These are phyloP conservation scores for Sitobion miscanthi DNA, from an alignment of 1,140 invertebrate species.

Conservation along the genomic window DNA sequence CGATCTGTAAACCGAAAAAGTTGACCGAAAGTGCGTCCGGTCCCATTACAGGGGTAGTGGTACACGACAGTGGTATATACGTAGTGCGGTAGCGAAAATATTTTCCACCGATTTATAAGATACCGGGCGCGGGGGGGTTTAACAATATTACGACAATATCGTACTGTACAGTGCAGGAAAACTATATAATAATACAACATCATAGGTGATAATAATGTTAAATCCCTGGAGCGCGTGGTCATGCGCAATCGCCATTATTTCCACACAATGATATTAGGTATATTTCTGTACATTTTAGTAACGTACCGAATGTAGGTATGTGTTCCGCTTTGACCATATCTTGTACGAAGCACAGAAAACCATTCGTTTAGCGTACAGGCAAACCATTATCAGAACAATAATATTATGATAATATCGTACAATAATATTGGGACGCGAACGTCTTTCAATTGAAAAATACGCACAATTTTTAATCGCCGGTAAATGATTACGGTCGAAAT, in stretches of 20 bases:
- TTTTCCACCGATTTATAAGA: slow-evolving; percentile 45
- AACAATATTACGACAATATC: neutral
- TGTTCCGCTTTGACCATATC: too few relatives aligned
- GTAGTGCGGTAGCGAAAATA: neutral
- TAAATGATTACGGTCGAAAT: neutral
- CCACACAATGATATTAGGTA: too few relatives aligned
- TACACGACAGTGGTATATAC: neutral
- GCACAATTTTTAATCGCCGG: neutral
- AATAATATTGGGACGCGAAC: neutral
- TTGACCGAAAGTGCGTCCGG: slow-evolving; percentile 16
- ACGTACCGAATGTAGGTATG: neutral
- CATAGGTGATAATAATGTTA: neutral
- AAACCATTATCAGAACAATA: too few relatives aligned
- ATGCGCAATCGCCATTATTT: too few relatives aligned
- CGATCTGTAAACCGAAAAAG: slow-evolving; percentile 49
- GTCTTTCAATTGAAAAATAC: neutral
- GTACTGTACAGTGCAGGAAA: neutral
- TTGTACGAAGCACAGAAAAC: too few relatives aligned
- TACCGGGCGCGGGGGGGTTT: neutral
- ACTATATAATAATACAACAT: too few relatives aligned
- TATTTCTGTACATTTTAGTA: neutral
- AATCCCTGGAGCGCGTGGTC: neutral
- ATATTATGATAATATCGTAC: neutral
- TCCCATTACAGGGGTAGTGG: slow-evolving; percentile 28
- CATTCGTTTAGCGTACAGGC: too few relatives aligned